A percentile compares a stretch with the other conserved stretches of the same genome.
Conservation (phyloP, 2,888 invertebrate species). For the Caenorhabditis sp. region DNA sequence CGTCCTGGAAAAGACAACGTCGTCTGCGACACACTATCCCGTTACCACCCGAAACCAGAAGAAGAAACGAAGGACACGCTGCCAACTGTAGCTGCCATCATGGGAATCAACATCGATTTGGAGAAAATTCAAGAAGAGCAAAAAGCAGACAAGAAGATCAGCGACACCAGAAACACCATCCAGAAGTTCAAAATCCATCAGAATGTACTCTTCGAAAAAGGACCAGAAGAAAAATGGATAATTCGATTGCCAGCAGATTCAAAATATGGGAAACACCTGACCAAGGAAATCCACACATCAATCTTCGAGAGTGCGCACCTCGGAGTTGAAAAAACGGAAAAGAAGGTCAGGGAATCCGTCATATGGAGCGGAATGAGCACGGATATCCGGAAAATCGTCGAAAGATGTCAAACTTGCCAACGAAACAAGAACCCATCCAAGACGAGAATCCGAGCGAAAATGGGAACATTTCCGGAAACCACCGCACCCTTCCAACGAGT, state of each 20-base stretch:
- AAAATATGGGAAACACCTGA: not conserved
- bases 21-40: slow-evolving; percentile 37
- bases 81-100: no score
- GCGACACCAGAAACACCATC: not conserved
- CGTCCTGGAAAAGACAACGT: slow-evolving; percentile 47
- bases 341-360: not conserved
- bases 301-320: slow-evolving; percentile 7
- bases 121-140: not conserved
- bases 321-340: slow-evolving; percentile 2
- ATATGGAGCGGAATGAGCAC: not conserved
- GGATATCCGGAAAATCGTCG: not conserved
- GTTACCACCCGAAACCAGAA: not conserved
- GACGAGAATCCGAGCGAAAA: not conserved
- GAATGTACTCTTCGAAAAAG: not conserved
- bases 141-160: not conserved
- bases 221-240: not conserved
- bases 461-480: not conserved
- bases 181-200: not conserved
- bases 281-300: not conserved
- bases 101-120: slow-evolving; percentile 6
- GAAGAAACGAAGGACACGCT: not conserved
- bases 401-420: not conserved
- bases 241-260: slow-evolving; percentile 4
- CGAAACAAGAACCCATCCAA: not conserved
- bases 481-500: not conserved